phyloP scores from a whole-genome alignment of 1,140 invertebrate genomes.

The Brachionus calyciflorus region DNA sequence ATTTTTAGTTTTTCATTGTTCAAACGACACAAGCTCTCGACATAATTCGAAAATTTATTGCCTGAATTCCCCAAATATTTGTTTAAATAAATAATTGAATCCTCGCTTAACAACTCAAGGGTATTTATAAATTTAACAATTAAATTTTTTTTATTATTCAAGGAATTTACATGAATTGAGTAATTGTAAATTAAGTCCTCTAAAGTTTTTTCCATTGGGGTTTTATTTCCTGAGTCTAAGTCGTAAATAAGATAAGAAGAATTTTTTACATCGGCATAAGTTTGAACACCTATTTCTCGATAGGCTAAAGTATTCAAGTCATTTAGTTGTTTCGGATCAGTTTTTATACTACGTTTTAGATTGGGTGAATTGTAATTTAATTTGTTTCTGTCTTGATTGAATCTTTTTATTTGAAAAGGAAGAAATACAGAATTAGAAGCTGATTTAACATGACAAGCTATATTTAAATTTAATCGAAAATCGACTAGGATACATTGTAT shows the following conservation, averaged over 20 bases:
- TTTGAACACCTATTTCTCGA: slow-evolving; percentile 32
- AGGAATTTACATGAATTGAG: not conserved
- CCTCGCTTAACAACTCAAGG: not conserved
- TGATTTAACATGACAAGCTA: not conserved
- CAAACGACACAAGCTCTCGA: not conserved
- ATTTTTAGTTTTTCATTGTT: not conserved
- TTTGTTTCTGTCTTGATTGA: not conserved
- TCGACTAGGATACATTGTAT: not conserved
- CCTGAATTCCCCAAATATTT: slow-evolving; percentile 4
- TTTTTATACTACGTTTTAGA: no score
- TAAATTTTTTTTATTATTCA: not conserved
- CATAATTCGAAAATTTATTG: not conserved
- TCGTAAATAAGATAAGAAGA: not conserved
- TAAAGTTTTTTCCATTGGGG: not conserved
- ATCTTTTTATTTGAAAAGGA: slow-evolving; percentile 6
- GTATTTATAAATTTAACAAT: not conserved
- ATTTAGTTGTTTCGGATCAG: not conserved
- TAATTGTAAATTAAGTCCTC: not conserved
- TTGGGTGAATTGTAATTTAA: not conserved
- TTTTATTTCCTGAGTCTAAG: not conserved
- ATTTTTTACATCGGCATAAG: not conserved
- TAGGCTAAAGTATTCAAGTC: not conserved
- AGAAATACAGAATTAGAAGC: not conserved
- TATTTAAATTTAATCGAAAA: not conserved
- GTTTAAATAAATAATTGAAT: slow-evolving; percentile 4